Evolutionary conservation across 2,888 invertebrate genomes (phyloP), one percentile per base, ranked within the genome.

Genomic region (Parnassius orleans): DNA sequence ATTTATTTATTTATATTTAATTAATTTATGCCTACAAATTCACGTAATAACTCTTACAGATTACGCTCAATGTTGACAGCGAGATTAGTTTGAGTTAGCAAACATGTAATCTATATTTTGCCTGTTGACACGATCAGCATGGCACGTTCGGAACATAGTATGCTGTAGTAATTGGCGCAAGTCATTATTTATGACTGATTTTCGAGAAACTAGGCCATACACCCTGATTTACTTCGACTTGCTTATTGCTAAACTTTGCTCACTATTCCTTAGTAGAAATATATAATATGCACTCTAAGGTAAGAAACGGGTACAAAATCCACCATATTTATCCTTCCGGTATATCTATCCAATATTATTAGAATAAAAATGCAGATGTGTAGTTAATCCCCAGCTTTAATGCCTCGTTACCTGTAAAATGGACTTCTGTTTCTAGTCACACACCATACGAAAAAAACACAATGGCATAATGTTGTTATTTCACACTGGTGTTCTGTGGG

Each of bases 131-230:
- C 68, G 68, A 67, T 66, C 64, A 63, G 62, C 61, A 65, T 54
- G 69, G 71, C 74, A 75, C 76, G 77, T 74, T 70, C 68, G 57
- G 66, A 65, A 72, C 71, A 69, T 72, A 70, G 72, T 70, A 69
- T 66, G 67, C 67, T 58, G 58, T 65, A 63, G 68, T 73, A 76
- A 75, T 75, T 75, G 73, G 68, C 67, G 60, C 60, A 53, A 57
- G 67, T 71, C 65, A 66, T 72, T 72, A 68, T 65, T 48, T 63
- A 58, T 59, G 55, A 63, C 63, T 55, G 56, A 59, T 59, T 59
- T 59, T 63, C 51, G 56, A 59, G 59, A 51, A 63, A 63, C 51
- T 47, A 42, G 63, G 59, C 11, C 59, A 47, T 56, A 51, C 41
- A 52, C 47, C 56, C 48, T 59, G 55, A 59, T 63, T 56, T 55